Evolutionary conservation across 2,888 invertebrate species (phyloP).

Genomic region (Harpalus rufipes): DNA sequence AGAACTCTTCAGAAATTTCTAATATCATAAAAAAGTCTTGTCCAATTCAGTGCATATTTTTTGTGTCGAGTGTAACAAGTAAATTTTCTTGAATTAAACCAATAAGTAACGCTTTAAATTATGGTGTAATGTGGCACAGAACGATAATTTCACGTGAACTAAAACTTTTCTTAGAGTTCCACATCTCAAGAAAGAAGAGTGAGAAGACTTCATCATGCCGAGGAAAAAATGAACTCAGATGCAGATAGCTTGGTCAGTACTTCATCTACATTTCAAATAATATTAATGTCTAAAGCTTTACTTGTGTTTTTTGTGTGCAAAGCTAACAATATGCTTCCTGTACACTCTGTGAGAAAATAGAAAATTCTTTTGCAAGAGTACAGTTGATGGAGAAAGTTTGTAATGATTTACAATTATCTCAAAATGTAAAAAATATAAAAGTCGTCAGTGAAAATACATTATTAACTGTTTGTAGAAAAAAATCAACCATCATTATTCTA

Average conservation of each 20-base stretch:
- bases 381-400: conserved; percentile 47
- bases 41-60: conserved; percentile 52
- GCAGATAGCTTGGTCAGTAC: conserved; percentile 85
- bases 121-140: conserved; percentile 65
- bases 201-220: conserved; percentile 79
- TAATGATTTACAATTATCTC: conserved; percentile 29
- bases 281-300: neutral
- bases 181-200: conserved; percentile 40
- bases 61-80: conserved; percentile 39
- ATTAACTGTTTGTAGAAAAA: conserved; percentile 5
- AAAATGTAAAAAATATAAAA: conserved; percentile 21
- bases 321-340: conserved; percentile 61
- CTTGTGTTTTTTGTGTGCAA: conserved; percentile 48
- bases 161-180: conserved; percentile 62
- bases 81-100: conserved; percentile 53
- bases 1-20: conserved; percentile 30
- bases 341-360: conserved; percentile 57
- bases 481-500: neutral
- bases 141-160: conserved; percentile 62
- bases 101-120: conserved; percentile 45
- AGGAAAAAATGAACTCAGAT: conserved; percentile 86
- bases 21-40: conserved; percentile 39
- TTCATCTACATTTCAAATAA: neutral
- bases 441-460: conserved; percentile 8
- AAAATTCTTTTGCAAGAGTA: conserved; percentile 48